Evolutionary conservation across 2,113 vertebrate species (phyloP).

Genomic region (Addax nasomaculatus): DNA sequence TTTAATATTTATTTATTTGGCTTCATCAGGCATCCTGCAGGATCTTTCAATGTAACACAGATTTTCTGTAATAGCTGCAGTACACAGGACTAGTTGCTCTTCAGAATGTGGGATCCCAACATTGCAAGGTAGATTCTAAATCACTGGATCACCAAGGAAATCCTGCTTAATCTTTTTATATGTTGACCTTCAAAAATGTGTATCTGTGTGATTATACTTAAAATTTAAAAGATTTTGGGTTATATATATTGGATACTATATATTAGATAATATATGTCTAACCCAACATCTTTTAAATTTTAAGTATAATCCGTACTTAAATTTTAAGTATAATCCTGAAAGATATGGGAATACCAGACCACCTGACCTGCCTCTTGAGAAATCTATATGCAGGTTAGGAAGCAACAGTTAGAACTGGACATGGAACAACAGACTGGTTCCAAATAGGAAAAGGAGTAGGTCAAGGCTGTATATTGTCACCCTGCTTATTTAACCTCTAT

Average conservation of each 20-base stretch:
- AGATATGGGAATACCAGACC: not conserved
- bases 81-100: not conserved
- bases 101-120: not conserved
- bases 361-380: not conserved
- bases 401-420: not conserved
- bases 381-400: not conserved
- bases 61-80: not conserved
- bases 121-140: not conserved
- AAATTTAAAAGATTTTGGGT: not conserved
- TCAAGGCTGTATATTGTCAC: not conserved
- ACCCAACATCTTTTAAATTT: not conserved
- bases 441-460: not conserved
- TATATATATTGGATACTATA: not conserved
- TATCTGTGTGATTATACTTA: not conserved
- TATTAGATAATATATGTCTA: not conserved
- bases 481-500: not conserved
- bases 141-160: not conserved
- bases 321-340: not conserved
- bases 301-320: not conserved
- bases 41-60: not conserved
- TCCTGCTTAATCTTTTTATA: not conserved
- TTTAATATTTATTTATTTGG: not conserved
- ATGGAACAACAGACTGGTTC: not conserved
- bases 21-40: not conserved
- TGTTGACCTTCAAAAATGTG: not conserved